Evolutionary conservation across 2,888 invertebrate genomes (phyloP).

Genomic region (Cantharis lateralis): DNA sequence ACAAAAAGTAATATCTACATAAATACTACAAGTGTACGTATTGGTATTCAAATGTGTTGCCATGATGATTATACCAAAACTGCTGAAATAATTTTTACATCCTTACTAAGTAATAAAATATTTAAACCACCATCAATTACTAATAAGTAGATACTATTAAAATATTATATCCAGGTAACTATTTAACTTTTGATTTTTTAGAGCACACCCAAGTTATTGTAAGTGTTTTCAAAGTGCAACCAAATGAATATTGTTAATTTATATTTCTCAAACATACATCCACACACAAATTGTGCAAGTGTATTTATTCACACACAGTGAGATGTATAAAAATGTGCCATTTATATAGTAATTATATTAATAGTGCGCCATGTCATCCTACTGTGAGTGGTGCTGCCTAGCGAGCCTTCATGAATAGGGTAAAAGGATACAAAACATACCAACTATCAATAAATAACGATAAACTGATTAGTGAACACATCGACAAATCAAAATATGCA

Average conservation of each 20-base stretch:
- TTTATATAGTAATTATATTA: constrained; percentile 38
- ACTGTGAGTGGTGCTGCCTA: constrained; percentile 56
- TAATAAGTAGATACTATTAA: not conserved
- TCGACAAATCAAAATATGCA: not conserved
- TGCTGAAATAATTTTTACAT: not conserved
- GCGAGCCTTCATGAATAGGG: constrained; percentile 42
- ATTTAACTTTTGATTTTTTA: not conserved
- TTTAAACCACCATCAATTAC: not conserved
- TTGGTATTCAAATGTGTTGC: constrained; percentile 74
- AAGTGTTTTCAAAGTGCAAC: not conserved
- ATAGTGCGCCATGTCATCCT: constrained; percentile 58
- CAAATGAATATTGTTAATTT: constrained; percentile 12
- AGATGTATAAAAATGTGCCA: constrained; percentile 54
- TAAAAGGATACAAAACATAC: constrained; percentile 33
- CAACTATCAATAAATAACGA: not conserved
- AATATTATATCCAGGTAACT: constrained; percentile 10
- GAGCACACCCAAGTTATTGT: not conserved
- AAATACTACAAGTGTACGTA: constrained; percentile 52
- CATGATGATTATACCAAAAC: constrained; percentile 9
- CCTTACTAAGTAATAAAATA: constrained; percentile 2
- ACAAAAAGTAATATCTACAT: constrained; percentile 13
- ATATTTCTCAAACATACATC: constrained; percentile 43
- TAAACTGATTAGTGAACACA: not conserved
- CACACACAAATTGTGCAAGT: constrained; percentile 57
- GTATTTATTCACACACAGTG: constrained; percentile 39